Base-by-base conservation (phyloP, 2,888 invertebrate species). In the Ceraclea dissimilis region DNA sequence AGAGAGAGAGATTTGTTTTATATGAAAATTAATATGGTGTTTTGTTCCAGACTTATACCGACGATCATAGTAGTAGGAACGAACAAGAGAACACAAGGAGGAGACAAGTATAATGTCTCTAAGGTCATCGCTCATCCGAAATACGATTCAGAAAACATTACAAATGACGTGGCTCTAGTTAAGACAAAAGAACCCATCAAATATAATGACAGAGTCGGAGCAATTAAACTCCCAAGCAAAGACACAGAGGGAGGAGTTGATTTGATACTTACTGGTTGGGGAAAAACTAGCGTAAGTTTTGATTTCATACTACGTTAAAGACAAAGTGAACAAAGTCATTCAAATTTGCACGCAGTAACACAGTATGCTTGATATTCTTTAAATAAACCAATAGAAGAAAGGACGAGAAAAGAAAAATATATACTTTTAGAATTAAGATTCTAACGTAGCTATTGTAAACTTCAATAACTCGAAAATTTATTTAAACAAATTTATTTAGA, bases 251-350 rank as follows among this genome's bases (percentile, higher is more conserved):
- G 61, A 1, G 71, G 70, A 16, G 70, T 67, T 1, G 66, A 68
- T 2, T 63, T 75, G 8, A 43, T 71, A 13, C 66, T 78, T 1
- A 74, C 71, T 13, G 79, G 79, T 2, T 79, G 79, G 79, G 78
- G 78, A 1, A 68, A 72, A 46, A 65, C 69, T 33, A 72, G 72
- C 10, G 76, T 77, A 62, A 71, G 73, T 64, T 8, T 39, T 13
- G 8, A 26, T 26, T 26, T 39, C 39, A 39, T 39, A 31, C 11
- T n/a, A n/a, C n/a, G n/a, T n/a, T n/a, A n/a, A n/a, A n/a, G n/a
- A n/a, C n/a, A n/a, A n/a, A n/a, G n/a, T n/a, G n/a, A n/a, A n/a
- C n/a, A n/a, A n/a, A n/a, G n/a, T n/a, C n/a, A n/a, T n/a, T n/a
- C n/a, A n/a, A n/a, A n/a, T n/a, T n/a, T n/a, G n/a, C n/a, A n/a